These are phyloP conservation scores for Drosophila sturtevanti DNA, from an alignment of 1,140 invertebrate species.

Conservation along the genomic window DNA sequence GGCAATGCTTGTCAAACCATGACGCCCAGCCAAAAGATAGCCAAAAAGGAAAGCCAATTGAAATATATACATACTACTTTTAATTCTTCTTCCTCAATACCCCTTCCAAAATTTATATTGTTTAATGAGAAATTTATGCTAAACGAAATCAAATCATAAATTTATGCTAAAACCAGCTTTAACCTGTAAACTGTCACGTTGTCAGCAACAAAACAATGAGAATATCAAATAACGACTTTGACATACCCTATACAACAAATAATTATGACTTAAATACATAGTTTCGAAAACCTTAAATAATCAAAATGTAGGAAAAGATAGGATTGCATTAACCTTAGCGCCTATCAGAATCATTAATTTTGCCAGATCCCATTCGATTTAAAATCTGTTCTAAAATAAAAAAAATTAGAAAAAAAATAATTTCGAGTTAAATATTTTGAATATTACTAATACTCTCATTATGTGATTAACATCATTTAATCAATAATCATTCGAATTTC, in stretches of 20 bases:
- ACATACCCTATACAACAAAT: not conserved
- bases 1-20: conserved; percentile 63
- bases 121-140: conserved; percentile 52
- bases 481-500: too few relatives aligned
- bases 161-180: conserved; percentile 59
- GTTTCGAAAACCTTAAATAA: not conserved
- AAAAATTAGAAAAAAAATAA: too few relatives aligned
- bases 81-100: not conserved
- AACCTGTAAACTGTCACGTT: conserved; percentile 62
- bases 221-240: too few relatives aligned
- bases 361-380: too few relatives aligned
- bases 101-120: conserved; percentile 25
- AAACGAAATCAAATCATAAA: conserved; percentile 65
- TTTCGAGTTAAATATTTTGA: too few relatives aligned
- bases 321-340: too few relatives aligned
- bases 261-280: not conserved
- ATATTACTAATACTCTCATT: too few relatives aligned
- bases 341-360: too few relatives aligned
- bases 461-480: too few relatives aligned
- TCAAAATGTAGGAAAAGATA: too few relatives aligned
- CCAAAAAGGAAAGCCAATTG: conserved; percentile 28
- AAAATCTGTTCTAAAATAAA: too few relatives aligned
- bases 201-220: conserved; percentile 31
- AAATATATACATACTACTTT: conserved; percentile 17
- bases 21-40: conserved; percentile 16